phyloP scores from a whole-genome alignment of 2,113 vertebrate species.

The Erpornis zantholeuca region DNA sequence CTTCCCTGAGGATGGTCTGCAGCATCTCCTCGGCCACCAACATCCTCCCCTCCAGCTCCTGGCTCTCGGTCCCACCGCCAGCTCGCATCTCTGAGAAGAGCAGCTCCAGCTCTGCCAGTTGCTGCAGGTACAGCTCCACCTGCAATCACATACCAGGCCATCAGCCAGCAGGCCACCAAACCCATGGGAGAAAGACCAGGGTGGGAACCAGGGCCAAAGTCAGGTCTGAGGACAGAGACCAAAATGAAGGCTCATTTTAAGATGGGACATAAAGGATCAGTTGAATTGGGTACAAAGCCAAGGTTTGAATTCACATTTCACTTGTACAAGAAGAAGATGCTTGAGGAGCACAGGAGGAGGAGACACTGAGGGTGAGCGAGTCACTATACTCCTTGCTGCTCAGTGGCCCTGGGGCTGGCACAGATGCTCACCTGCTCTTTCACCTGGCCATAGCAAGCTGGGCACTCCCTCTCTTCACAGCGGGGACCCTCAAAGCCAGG shows the following conservation, averaged over 20 bases:
- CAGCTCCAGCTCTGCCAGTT: conserved; percentile 77
- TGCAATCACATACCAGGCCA: conserved; percentile 49
- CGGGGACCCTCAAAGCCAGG: conserved; percentile 79
- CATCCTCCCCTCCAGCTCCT: conserved; percentile 76
- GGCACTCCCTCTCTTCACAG: conserved; percentile 81
- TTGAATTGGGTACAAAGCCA: background rate
- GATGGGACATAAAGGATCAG: background rate
- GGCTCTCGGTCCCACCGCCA: background rate
- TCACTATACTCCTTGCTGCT: background rate
- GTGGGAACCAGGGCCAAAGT: background rate
- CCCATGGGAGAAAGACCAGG: fast-evolving
- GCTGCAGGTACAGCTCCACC: conserved; percentile 75
- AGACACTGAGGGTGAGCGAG: fast-evolving
- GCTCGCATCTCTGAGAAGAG: conserved; percentile 54
- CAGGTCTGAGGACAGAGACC: background rate
- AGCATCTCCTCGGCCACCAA: conserved; percentile 65
- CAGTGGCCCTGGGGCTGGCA: background rate
- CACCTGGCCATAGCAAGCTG: conserved; percentile 84
- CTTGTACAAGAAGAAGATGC: background rate
- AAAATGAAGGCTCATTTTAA: background rate
- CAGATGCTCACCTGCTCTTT: conserved; percentile 76
- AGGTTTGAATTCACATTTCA: background rate
- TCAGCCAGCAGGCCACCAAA: background rate
- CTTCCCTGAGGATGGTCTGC: conserved; percentile 67
- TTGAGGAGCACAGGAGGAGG: background rate